These are phyloP conservation scores for Cyphomyrmex costatus DNA, from an alignment of 1,140 invertebrate genomes.

Conservation along the genomic window DNA sequence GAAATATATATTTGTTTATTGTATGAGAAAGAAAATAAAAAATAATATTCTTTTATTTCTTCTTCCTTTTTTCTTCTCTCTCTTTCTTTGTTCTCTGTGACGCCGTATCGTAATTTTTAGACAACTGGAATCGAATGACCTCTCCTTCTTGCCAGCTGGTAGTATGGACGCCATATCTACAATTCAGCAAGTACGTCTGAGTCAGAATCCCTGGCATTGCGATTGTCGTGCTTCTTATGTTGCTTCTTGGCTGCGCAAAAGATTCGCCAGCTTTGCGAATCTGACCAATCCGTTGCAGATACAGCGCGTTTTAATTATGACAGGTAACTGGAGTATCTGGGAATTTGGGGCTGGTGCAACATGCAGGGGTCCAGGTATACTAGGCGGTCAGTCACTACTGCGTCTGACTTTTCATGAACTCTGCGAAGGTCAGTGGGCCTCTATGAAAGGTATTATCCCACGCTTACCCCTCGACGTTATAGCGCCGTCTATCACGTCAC, in stretches of 20 bases:
- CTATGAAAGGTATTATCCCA: slow-evolving; percentile 92
- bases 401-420: slow-evolving; percentile 93
- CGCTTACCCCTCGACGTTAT: slow-evolving; percentile 88
- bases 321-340: slow-evolving; percentile 79
- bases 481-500: background rate
- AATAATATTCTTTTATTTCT: background rate
- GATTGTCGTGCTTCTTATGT: slow-evolving; percentile 93
- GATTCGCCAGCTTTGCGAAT: slow-evolving; percentile 76
- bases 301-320: slow-evolving; percentile 1
- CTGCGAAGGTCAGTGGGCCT: slow-evolving; percentile 94
- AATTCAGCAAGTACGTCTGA: slow-evolving; percentile 91
- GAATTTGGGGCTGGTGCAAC: slow-evolving; percentile 90
- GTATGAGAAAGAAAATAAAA: background rate
- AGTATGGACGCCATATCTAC: slow-evolving; percentile 90
- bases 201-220: slow-evolving; percentile 95
- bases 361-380: slow-evolving; percentile 91
- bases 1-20: background rate
- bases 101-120: slow-evolving; percentile 85
- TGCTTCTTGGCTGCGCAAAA: slow-evolving; percentile 87
- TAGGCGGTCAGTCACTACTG: slow-evolving; percentile 90
- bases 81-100: no score
- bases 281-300: slow-evolving; percentile 26
- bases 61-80: no score
- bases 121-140: slow-evolving; percentile 93
- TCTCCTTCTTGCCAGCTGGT: slow-evolving; percentile 90